phyloP scores from a whole-genome alignment of 2,797 vertebrate species.

The Phrynocephalus vlangalii region DNA sequence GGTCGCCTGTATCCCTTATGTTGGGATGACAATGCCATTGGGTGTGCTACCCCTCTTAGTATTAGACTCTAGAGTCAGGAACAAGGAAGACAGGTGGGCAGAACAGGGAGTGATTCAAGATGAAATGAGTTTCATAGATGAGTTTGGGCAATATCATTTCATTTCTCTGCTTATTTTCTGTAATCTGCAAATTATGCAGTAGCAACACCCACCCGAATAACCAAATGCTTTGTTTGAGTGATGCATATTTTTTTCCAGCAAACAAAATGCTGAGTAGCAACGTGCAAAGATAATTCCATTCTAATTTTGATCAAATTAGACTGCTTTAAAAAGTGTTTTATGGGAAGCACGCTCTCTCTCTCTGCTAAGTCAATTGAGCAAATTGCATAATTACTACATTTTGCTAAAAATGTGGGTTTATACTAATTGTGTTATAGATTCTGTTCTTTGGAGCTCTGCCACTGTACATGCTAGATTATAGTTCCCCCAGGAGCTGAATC shows the following conservation, averaged over 20 bases:
- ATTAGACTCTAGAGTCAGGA: conserved; percentile 12
- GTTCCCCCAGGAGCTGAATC: conserved; percentile 61
- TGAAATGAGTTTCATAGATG: conserved; percentile 27
- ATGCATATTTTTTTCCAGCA: conserved; percentile 37
- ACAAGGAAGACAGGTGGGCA: conserved; percentile 14
- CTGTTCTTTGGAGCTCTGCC: conserved; percentile 66
- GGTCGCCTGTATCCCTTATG: neutral
- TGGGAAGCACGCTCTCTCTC: neutral
- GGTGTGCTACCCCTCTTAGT: conserved; percentile 7
- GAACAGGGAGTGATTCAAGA: conserved; percentile 6
- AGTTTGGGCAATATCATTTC: neutral
- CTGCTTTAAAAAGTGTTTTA: conserved; percentile 47
- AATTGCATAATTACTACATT: conserved; percentile 43
- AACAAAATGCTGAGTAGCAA: conserved; percentile 37
- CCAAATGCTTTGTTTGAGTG: conserved; percentile 37
- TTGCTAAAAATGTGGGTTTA: conserved; percentile 57
- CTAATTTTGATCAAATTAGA: conserved; percentile 62
- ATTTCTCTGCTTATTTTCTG: conserved; percentile 13
- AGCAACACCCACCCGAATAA: conserved; percentile 23
- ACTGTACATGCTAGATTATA: conserved; percentile 43
- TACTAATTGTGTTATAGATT: conserved; percentile 49
- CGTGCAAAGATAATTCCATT: conserved; percentile 47
- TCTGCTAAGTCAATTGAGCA: conserved; percentile 42
- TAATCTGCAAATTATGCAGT: conserved; percentile 49
- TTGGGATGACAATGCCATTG: neutral